Percentiles rank a stretch among this genome's conserved stretches.
These are phyloP conservation scores for Silvanus unidentatus DNA, from an alignment of 2,888 invertebrate genomes.

Conservation along the genomic window DNA sequence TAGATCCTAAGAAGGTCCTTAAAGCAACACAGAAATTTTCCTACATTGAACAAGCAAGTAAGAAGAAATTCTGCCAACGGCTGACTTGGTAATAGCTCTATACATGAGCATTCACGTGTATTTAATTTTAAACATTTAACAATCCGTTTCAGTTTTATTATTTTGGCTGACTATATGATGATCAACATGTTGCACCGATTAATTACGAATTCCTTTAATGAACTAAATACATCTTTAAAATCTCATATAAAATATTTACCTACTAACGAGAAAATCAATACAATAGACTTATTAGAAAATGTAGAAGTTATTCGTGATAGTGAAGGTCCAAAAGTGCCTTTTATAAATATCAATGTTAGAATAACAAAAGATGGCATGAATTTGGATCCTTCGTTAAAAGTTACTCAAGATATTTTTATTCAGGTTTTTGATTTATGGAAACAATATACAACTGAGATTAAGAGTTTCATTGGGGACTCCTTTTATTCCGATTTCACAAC, in stretches of 20 bases:
- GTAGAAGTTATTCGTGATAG: constrained; percentile 49
- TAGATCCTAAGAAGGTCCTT: constrained; percentile 18
- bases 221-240: constrained; percentile 53
- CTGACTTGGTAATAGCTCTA: constrained; percentile 67
- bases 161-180: constrained; percentile 65
- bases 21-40: constrained; percentile 42
- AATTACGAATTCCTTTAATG: constrained; percentile 56
- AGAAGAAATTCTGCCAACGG: constrained; percentile 72
- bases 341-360: constrained; percentile 56
- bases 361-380: constrained; percentile 38
- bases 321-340: constrained; percentile 47
- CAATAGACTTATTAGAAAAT: constrained; percentile 40
- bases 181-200: constrained; percentile 62
- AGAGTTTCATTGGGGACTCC: constrained; percentile 66
- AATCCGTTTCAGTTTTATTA: constrained; percentile 59
- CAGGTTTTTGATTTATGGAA: constrained; percentile 62
- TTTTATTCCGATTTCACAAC: constrained; percentile 68
- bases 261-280: constrained; percentile 40
- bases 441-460: constrained; percentile 61
- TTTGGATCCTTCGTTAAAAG: constrained; percentile 57
- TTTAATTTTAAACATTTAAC: no score
- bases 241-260: constrained; percentile 53
- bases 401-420: constrained; percentile 54
- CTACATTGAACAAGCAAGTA: constrained; percentile 81
- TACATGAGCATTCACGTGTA: constrained; percentile 8